phyloP scores from a whole-genome alignment of 2,888 invertebrate genomes.

The Xylophagus ater region DNA sequence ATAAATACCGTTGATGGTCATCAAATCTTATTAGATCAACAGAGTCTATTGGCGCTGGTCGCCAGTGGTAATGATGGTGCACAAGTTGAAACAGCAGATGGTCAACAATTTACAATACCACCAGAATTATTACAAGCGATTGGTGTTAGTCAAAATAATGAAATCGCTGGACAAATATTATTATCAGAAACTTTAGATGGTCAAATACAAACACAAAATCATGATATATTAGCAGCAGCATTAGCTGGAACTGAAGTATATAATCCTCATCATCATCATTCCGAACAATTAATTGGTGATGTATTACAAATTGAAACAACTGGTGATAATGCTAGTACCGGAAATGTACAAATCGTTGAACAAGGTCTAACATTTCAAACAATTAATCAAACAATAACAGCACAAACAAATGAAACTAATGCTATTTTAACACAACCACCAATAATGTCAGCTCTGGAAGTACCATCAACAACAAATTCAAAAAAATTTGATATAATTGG shows the following conservation, averaged over 20 bases:
- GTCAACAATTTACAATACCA: conserved; percentile 25
- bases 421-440: conserved; percentile 62
- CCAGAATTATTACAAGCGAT: conserved; percentile 25
- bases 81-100: conserved; percentile 26
- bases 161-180: conserved; percentile 10
- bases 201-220: conserved; percentile 38
- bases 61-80: conserved; percentile 14
- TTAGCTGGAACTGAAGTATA: conserved; percentile 64
- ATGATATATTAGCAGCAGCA: conserved; percentile 65
- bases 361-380: conserved; percentile 20
- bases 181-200: conserved; percentile 5
- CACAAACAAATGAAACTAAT: conserved; percentile 62
- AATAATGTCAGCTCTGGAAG: conserved; percentile 69
- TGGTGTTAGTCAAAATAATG: conserved; percentile 16
- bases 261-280: conserved; percentile 41
- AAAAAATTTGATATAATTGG: conserved; percentile 11
- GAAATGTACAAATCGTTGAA: conserved; percentile 13
- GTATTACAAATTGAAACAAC: conserved; percentile 21
- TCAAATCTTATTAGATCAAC: conserved; percentile 13
- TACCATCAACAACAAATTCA: conserved; percentile 49
- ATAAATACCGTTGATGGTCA: conserved; percentile 14
- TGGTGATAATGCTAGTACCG: no score
- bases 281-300: conserved; percentile 15
- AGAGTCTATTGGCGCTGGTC: conserved; percentile 14
- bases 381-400: conserved; percentile 27